A percentile compares a stretch with the other conserved stretches of the same genome.
phyloP scores from a whole-genome alignment of 2,113 vertebrate genomes.

The Anarhynchus alexandrinus region DNA sequence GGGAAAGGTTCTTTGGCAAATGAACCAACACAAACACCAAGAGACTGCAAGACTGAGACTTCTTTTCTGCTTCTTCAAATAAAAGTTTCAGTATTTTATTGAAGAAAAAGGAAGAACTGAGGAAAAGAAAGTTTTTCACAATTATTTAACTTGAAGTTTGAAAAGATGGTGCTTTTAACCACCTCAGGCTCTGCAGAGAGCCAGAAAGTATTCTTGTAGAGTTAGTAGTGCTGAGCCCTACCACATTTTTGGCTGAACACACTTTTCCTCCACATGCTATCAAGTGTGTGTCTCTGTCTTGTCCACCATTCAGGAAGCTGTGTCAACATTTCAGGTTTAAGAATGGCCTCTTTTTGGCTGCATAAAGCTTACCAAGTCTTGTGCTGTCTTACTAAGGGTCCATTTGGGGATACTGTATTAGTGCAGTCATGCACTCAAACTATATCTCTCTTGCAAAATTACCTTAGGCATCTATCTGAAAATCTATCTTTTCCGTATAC shows the following conservation, averaged over 20 bases:
- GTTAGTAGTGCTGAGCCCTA: not conserved
- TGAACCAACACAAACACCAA: accelerated
- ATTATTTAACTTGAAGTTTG: not conserved
- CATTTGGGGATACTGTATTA: not conserved
- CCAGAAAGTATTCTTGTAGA: not conserved
- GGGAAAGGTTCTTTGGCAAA: not conserved
- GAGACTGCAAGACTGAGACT: not conserved
- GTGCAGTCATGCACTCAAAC: not conserved
- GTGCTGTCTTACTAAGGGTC: not conserved
- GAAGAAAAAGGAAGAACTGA: not conserved
- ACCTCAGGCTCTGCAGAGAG: not conserved
- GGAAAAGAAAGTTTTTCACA: not conserved
- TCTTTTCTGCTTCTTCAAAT: not conserved
- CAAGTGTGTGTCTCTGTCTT: not conserved
- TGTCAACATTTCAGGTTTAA: not conserved
- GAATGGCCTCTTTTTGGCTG: not conserved
- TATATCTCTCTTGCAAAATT: not conserved
- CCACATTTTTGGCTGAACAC: not conserved
- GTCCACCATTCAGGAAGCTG: not conserved
- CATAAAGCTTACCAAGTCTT: not conserved
- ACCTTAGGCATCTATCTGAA: not conserved
- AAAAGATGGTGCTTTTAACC: not conserved
- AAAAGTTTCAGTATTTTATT: not conserved
- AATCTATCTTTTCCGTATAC: not conserved
- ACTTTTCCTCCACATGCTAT: not conserved